phyloP scores from a whole-genome alignment of 92 coral and sea anemone species.

The Phenganax stokvisi region DNA sequence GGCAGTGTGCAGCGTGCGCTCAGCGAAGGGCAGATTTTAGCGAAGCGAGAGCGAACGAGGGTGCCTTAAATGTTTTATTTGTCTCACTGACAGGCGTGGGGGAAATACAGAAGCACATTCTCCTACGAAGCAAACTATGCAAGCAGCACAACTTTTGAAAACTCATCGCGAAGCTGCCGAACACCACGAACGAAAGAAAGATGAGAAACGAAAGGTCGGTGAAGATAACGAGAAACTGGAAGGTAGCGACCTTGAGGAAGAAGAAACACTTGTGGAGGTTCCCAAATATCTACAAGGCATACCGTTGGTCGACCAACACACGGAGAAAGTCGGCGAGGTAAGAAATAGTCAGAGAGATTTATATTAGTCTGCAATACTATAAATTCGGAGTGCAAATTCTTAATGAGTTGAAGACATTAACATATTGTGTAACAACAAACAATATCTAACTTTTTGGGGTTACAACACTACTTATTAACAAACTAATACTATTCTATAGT shows the following conservation, averaged over 20 bases:
- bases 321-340: constrained; percentile 38
- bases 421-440: constrained; percentile 16
- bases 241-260: constrained; percentile 52
- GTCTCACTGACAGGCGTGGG: constrained; percentile 86
- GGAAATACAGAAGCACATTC: constrained; percentile 73
- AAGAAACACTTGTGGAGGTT: constrained; percentile 46
- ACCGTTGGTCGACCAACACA: constrained; percentile 88
- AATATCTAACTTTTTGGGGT: not conserved
- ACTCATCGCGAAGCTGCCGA: constrained; percentile 62
- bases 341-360: not conserved
- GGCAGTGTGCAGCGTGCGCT: not conserved
- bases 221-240: constrained; percentile 45
- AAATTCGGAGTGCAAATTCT: constrained; percentile 32
- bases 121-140: constrained; percentile 79
- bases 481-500: not conserved
- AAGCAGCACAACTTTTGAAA: constrained; percentile 89
- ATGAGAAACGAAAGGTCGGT: constrained; percentile 36
- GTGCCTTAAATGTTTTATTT: constrained; percentile 95
- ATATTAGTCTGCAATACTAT: not conserved
- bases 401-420: constrained; percentile 38
- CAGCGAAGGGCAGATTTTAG: not conserved
- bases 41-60: constrained; percentile 6
- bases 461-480: not conserved
- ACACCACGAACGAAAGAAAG: constrained; percentile 58
- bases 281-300: constrained; percentile 90